phyloP scores from a whole-genome alignment of 2,113 vertebrate species.

The Takifugu flavidus region DNA sequence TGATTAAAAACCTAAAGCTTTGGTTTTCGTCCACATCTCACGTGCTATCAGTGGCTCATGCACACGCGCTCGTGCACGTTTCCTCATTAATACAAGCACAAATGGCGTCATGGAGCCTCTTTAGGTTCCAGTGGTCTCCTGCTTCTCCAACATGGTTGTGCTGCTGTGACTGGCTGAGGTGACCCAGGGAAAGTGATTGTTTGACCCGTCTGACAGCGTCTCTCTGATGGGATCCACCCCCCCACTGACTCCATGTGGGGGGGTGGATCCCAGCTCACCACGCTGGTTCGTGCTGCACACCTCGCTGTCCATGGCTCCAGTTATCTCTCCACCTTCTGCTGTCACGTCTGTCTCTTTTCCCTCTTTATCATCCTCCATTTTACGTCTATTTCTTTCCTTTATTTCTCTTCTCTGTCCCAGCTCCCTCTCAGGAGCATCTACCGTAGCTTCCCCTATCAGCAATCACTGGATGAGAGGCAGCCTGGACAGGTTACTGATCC shows the following conservation, averaged over 20 bases:
- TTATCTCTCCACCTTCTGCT: conserved; percentile 17
- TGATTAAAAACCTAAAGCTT: conserved; percentile 72
- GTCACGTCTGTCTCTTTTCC: conserved; percentile 7
- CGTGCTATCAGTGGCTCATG: conserved; percentile 33
- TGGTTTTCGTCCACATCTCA: conserved; percentile 66
- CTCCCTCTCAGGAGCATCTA: conserved; percentile 5
- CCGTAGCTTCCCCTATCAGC: conserved; percentile 3
- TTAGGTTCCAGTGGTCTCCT: conserved; percentile 34
- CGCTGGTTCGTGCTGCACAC: conserved; percentile 41
- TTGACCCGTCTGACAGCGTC: too few relatives aligned
- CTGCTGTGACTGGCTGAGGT: conserved; percentile 15
- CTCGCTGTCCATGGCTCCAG: conserved; percentile 51
- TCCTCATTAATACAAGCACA: not conserved
- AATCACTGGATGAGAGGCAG: too few relatives aligned
- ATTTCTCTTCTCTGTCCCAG: conserved; percentile 27
- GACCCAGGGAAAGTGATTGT: conserved; percentile 32
- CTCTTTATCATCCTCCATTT: conserved; percentile 22
- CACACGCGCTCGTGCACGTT: not conserved
- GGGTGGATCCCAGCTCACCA: too few relatives aligned
- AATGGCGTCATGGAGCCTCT: conserved; percentile 8
- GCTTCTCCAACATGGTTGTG: conserved; percentile 8
- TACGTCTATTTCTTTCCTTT: conserved; percentile 42
- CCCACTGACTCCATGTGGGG: conserved; percentile 48
- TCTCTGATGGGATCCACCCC: conserved; percentile 29
- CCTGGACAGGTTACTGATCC: too few relatives aligned